Evolutionary conservation across 2,797 vertebrate species (phyloP).

Genomic region (Meriones psammophilus): DNA sequence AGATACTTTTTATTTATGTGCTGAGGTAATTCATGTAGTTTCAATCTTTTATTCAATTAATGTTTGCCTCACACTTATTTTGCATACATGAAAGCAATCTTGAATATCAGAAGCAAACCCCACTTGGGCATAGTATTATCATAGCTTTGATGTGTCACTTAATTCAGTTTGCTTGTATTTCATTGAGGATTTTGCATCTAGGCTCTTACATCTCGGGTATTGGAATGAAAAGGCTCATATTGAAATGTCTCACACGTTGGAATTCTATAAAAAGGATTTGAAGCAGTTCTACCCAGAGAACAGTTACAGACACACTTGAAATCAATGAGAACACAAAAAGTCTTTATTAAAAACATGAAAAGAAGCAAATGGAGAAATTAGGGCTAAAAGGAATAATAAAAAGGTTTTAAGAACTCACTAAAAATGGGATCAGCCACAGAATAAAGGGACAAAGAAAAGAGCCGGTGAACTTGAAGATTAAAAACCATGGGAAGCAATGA

Average conservation of each 20-base stretch:
- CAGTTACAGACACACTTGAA: background rate
- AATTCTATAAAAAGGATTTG: background rate
- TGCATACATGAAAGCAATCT: background rate
- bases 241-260: background rate
- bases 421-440: background rate
- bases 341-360: background rate
- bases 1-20: background rate
- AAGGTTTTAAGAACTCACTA: background rate
- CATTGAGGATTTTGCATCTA: background rate
- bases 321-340: background rate
- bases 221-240: background rate
- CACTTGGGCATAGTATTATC: background rate
- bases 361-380: background rate
- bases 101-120: background rate
- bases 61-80: background rate
- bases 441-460: background rate
- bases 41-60: conserved; percentile 18
- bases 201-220: background rate
- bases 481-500: background rate
- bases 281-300: background rate
- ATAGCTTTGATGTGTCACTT: background rate
- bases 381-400: background rate
- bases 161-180: background rate
- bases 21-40: background rate
- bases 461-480: background rate